Evolutionary conservation across 2,888 invertebrate genomes (phyloP).

Genomic region (Exocentrus adspersus): DNA sequence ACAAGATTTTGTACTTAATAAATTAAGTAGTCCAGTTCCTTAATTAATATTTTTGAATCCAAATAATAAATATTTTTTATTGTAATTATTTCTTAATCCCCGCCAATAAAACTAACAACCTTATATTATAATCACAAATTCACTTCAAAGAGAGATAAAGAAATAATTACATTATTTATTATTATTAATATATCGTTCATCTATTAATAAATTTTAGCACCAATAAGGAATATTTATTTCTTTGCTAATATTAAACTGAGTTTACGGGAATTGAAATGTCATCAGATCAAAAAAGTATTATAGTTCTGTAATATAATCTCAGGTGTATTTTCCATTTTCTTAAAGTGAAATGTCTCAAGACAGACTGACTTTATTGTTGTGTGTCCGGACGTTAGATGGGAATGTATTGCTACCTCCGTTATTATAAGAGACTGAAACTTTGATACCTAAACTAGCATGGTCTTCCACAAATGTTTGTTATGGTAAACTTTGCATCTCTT

Average conservation of each 20-base stretch:
- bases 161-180: conserved; percentile 14
- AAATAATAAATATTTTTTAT: conserved; percentile 12
- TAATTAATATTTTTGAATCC: conserved; percentile 10
- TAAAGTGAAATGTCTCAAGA: background rate
- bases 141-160: conserved; percentile 30
- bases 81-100: conserved; percentile 24
- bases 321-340: background rate
- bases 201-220: conserved; percentile 38
- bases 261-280: background rate
- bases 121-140: conserved; percentile 45
- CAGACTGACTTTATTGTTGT: too few species aligned
- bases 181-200: background rate
- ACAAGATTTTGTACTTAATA: conserved; percentile 23
- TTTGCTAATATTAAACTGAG: background rate
- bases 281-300: conserved; percentile 1
- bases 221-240: conserved; percentile 29
- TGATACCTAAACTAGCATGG: too few species aligned
- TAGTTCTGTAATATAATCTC: background rate
- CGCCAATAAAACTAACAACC: conserved; percentile 38
- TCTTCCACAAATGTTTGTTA: too few species aligned
- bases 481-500: too few species aligned
- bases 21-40: conserved; percentile 22
- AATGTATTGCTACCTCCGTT: too few species aligned
- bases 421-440: too few species aligned
- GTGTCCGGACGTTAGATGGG: too few species aligned